Conservation (phyloP, 1,140 invertebrate species). For the Grapholita molesta region DNA sequence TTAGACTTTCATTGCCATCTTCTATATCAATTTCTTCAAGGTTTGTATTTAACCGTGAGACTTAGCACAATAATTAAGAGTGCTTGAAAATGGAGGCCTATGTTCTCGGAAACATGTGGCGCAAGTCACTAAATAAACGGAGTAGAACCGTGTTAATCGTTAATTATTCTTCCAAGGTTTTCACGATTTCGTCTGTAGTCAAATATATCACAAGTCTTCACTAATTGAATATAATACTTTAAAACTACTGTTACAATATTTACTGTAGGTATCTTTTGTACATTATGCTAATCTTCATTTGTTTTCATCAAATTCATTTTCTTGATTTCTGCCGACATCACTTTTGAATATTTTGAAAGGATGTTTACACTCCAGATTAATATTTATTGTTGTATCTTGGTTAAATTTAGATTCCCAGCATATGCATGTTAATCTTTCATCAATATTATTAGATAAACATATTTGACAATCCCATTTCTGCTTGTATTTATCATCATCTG, state of each 20-base stretch:
- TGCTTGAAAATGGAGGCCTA: no score
- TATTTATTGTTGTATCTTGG: conserved; percentile 11
- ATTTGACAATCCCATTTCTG: conserved; percentile 45
- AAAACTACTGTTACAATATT: background rate
- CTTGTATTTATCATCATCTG: conserved; percentile 17
- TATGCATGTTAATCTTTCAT: conserved; percentile 30
- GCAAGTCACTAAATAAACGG: no score
- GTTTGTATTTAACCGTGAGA: no score
- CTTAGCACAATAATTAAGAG: no score
- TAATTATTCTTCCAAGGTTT: no score
- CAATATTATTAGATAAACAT: conserved; percentile 40
- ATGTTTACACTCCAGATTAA: conserved; percentile 24
- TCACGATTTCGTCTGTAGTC: background rate
- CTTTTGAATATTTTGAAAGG: background rate
- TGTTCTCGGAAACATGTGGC: no score
- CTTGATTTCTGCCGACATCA: background rate
- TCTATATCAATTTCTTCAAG: conserved; percentile 28
- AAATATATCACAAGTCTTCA: background rate
- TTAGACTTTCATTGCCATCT: conserved; percentile 14
- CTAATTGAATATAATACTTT: background rate
- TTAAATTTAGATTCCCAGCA: conserved; percentile 30
- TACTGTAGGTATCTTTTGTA: background rate
- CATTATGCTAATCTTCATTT: conserved; percentile 9
- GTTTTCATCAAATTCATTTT: background rate
- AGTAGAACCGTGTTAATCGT: no score